Percentiles rank a stretch among this genome's conserved stretches.
phyloP scores from a whole-genome alignment of 2,888 invertebrate genomes.

The Vandiemenella viatica region DNA sequence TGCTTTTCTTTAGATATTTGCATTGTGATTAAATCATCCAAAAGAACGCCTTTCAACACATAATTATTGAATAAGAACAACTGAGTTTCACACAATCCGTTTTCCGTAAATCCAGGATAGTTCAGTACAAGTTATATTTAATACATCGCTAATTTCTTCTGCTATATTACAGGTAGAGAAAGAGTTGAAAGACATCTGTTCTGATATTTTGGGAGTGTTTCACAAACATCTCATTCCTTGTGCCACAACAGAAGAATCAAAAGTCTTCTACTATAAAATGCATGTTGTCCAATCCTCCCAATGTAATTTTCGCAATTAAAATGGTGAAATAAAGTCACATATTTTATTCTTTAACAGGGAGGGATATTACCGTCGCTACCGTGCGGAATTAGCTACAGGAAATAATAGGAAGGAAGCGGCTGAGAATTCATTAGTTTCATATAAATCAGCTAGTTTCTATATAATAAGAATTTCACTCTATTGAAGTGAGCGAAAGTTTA shows the following conservation, averaged over 20 bases:
- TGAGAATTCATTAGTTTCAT: constrained; percentile 89
- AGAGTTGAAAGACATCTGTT: constrained; percentile 91
- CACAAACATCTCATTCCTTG: constrained; percentile 91
- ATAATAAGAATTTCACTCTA: no score
- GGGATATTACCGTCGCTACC: constrained; percentile 95
- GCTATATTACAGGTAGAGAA: constrained; percentile 70
- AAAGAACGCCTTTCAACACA: no score
- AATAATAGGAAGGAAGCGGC: constrained; percentile 94
- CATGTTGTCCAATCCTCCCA: constrained; percentile 38
- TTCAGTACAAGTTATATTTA: not conserved
- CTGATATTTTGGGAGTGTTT: constrained; percentile 84
- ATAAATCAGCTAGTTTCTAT: constrained; percentile 94
- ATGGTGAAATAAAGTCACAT: not conserved
- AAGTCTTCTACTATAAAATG: constrained; percentile 99
- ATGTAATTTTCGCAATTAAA: not conserved
- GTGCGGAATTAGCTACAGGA: constrained; percentile 95
- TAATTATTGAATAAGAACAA: no score
- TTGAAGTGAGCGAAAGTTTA: no score
- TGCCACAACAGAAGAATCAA: constrained; percentile 88
- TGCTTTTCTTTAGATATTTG: no score
- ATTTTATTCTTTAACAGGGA: constrained; percentile 34
- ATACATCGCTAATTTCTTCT: not conserved
- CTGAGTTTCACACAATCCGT: no score
- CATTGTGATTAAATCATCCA: no score
- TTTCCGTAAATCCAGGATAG: no score